A percentile compares a stretch with the other conserved stretches of the same genome.
Evolutionary conservation across 2,888 invertebrate genomes (phyloP).

Genomic region (Thyatira batis): DNA sequence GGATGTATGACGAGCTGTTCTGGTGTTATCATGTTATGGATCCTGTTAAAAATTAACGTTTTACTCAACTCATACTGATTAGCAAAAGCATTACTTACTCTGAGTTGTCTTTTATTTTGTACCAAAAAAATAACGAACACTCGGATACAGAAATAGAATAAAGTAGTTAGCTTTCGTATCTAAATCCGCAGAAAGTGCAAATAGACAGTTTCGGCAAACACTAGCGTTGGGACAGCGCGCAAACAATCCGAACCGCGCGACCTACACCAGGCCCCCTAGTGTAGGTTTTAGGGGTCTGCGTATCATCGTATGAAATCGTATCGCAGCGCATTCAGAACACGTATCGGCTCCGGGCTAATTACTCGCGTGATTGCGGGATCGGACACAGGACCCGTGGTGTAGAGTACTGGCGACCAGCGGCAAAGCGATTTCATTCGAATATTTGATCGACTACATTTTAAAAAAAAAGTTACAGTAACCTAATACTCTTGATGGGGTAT

Average conservation of each 20-base stretch:
- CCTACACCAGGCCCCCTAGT: background rate
- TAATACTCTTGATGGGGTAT: no score
- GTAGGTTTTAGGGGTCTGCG: constrained; percentile 2
- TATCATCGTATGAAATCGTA: constrained; percentile 10
- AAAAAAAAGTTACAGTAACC: background rate
- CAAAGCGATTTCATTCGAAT: constrained; percentile 2
- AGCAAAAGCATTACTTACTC: background rate
- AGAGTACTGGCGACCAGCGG: background rate
- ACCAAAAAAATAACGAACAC: background rate
- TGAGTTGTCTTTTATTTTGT: background rate
- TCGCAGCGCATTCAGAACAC: constrained; percentile 36
- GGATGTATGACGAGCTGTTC: no score
- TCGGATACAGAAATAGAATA: background rate
- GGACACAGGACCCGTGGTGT: constrained; percentile 3
- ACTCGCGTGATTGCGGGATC: constrained; percentile 43
- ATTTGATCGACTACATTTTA: background rate
- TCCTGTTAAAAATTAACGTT: no score
- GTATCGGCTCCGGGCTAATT: constrained; percentile 43
- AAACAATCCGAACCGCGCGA: background rate
- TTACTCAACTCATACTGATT: no score
- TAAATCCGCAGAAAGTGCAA: background rate
- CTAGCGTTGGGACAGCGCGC: background rate
- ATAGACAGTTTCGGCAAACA: background rate
- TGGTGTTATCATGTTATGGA: no score
- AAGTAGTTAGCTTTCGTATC: background rate